Evolutionary conservation across 1,140 invertebrate species (phyloP).

Genomic region (Phortica variegata): DNA sequence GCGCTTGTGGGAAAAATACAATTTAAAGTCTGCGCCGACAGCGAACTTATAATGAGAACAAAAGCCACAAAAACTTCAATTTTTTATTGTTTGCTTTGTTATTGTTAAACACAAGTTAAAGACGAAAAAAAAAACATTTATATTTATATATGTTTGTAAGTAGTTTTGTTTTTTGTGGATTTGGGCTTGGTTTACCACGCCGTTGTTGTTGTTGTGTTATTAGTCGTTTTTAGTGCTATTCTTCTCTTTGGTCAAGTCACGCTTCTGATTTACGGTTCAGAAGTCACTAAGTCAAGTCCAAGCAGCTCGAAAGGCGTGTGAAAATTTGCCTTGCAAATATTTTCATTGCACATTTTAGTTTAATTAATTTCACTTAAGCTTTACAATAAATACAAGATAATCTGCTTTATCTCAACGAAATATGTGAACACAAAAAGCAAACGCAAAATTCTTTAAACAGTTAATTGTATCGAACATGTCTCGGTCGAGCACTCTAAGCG

Average conservation of each 20-base stretch:
- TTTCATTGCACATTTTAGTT: too few relatives aligned
- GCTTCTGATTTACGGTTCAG: slow-evolving; percentile 33
- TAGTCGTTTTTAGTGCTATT: slow-evolving; percentile 22
- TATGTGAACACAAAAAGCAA: too few relatives aligned
- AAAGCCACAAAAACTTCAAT: slow-evolving; percentile 15
- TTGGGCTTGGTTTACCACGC: not conserved
- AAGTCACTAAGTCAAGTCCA: slow-evolving; percentile 44
- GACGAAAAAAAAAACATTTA: too few relatives aligned
- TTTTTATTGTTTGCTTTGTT: slow-evolving; percentile 20
- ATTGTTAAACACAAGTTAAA: too few relatives aligned
- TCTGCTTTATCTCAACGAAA: too few relatives aligned
- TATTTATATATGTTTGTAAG: too few relatives aligned
- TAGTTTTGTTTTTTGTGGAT: not conserved
- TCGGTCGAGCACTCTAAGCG: too few relatives aligned
- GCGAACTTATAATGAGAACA: not conserved
- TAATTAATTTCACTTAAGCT: too few relatives aligned
- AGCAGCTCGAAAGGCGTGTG: slow-evolving; percentile 31
- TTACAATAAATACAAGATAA: too few relatives aligned
- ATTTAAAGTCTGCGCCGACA: slow-evolving; percentile 45
- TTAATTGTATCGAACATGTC: too few relatives aligned
- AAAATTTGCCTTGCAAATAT: too few relatives aligned
- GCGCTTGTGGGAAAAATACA: slow-evolving; percentile 48
- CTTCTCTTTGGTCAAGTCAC: slow-evolving; percentile 35
- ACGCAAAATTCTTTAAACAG: too few relatives aligned
- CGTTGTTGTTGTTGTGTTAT: slow-evolving; percentile 1